phyloP scores from a whole-genome alignment of 1,140 invertebrate genomes.

The Neodiprion lecontei region DNA sequence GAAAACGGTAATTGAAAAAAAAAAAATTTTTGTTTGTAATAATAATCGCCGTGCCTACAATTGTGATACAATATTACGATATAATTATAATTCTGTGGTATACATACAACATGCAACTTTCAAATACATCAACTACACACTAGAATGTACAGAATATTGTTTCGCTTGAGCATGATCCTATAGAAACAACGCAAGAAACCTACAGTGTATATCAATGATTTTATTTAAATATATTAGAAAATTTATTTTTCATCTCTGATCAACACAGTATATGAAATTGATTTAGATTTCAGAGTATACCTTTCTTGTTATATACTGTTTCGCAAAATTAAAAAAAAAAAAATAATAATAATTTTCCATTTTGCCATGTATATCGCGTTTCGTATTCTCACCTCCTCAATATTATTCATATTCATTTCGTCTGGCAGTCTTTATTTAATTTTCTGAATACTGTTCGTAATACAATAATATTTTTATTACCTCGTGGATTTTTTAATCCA shows the following conservation, averaged over 20 bases:
- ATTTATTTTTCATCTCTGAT: slow-evolving; percentile 4
- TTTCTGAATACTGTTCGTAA: slow-evolving; percentile 60
- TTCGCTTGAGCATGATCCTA: not conserved
- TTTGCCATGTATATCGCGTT: slow-evolving; percentile 28
- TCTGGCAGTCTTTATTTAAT: slow-evolving; percentile 55
- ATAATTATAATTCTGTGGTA: no score
- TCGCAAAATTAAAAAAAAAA: no score
- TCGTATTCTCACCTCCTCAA: slow-evolving; percentile 36
- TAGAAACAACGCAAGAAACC: not conserved
- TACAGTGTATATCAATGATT: not conserved
- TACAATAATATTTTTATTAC: slow-evolving; percentile 37
- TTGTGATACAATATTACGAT: not conserved
- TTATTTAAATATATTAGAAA: not conserved
- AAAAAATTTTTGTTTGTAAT: not conserved
- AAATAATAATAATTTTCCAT: no score
- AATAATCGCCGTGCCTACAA: not conserved
- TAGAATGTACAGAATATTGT: slow-evolving; percentile 3
- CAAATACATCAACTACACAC: not conserved
- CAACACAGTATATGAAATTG: not conserved
- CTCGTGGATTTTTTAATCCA: not conserved
- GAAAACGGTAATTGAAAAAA: not conserved
- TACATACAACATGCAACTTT: not conserved
- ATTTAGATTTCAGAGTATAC: not conserved
- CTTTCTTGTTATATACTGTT: not conserved
- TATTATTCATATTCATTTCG: slow-evolving; percentile 14